phyloP scores from a whole-genome alignment of 2,888 invertebrate species.

The Torymus aiolomorphi region DNA sequence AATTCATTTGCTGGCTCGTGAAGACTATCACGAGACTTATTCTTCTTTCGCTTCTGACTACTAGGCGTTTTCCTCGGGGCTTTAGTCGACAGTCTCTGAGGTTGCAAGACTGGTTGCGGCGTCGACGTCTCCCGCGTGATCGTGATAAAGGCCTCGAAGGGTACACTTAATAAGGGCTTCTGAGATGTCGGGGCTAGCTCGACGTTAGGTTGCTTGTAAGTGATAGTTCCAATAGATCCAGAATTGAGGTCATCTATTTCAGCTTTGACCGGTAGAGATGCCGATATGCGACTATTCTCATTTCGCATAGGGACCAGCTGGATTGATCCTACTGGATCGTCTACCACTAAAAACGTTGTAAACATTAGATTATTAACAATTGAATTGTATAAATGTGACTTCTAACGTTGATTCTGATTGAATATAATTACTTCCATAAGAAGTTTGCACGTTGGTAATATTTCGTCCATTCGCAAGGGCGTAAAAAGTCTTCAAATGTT shows the following conservation, averaged over 20 bases:
- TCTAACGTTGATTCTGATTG: too few species aligned
- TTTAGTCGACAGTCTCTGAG: background rate
- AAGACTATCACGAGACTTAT: constrained; percentile 20
- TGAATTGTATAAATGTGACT: too few species aligned
- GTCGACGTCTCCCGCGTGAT: constrained; percentile 63
- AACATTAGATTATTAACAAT: background rate
- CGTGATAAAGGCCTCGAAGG: constrained; percentile 72
- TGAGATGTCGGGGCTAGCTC: constrained; percentile 1
- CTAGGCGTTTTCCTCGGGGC: background rate
- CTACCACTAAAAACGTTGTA: constrained; percentile 6
- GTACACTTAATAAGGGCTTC: constrained; percentile 68
- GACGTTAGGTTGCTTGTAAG: constrained; percentile 1
- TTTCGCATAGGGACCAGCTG: constrained; percentile 22
- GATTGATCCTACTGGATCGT: constrained; percentile 28
- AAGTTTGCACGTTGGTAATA: background rate
- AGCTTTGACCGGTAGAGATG: background rate
- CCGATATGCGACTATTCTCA: background rate
- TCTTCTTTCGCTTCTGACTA: constrained; percentile 4
- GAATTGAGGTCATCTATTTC: constrained; percentile 49
- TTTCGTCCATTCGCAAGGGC: constrained; percentile 10
- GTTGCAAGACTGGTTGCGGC: constrained; percentile 4
- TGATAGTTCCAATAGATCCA: constrained; percentile 1
- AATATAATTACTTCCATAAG: constrained; percentile 4
- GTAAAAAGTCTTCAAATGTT: constrained; percentile 30
- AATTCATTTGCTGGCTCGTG: constrained; percentile 38